Evolutionary conservation across 2,888 invertebrate genomes (phyloP).

Genomic region (Cerastoderma edule): DNA sequence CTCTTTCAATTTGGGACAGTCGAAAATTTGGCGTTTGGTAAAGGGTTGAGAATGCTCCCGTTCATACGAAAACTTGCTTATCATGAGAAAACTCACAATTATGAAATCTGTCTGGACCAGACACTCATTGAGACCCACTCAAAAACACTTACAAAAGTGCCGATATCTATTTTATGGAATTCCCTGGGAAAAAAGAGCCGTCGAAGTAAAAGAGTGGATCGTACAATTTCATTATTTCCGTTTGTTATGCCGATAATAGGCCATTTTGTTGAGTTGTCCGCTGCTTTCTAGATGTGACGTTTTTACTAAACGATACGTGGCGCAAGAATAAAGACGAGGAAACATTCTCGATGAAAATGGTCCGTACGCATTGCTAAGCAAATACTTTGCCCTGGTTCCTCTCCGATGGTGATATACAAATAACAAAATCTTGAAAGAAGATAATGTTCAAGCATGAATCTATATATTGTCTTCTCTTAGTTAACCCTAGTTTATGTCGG

Average conservation of each 20-base stretch:
- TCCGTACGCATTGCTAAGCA: not conserved
- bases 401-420: too few relatives aligned
- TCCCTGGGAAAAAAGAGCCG: not conserved
- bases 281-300: too few relatives aligned
- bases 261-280: not conserved
- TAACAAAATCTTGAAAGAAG: too few relatives aligned
- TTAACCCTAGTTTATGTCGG: too few relatives aligned
- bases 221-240: conserved; percentile 1
- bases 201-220: conserved; percentile 1
- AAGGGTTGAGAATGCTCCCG: not conserved
- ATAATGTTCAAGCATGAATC: too few relatives aligned
- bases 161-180: not conserved
- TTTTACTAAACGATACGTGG: too few relatives aligned
- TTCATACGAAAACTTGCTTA: not conserved
- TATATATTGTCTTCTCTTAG: too few relatives aligned
- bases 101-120: not conserved
- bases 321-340: too few relatives aligned
- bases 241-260: conserved; percentile 10
- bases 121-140: not conserved
- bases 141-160: not conserved
- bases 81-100: not conserved
- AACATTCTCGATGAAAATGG: not conserved
- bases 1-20: too few relatives aligned
- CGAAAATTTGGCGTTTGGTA: not conserved
- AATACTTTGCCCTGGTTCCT: too few relatives aligned